These are phyloP conservation scores for Spodoptera littoralis DNA, from an alignment of 2,888 invertebrate species.

Conservation along the genomic window DNA sequence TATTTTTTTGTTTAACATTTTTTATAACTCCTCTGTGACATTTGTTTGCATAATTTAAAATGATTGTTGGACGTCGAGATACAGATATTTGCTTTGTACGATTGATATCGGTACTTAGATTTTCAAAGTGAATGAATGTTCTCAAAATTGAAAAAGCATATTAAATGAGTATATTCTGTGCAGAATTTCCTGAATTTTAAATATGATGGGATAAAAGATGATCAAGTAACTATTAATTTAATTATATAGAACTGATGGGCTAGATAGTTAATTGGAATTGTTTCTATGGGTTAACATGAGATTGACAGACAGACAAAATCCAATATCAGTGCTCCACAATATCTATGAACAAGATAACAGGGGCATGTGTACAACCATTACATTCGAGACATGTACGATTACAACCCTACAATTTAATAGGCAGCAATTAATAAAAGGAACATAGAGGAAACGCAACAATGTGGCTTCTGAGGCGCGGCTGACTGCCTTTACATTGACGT, in stretches of 20 bases:
- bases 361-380: not conserved
- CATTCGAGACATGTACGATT: constrained; percentile 25
- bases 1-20: constrained; percentile 44
- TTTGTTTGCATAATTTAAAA: constrained; percentile 26
- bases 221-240: no score
- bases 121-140: no score
- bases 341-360: no score
- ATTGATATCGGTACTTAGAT: not conserved
- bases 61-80: constrained; percentile 5
- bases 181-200: no score
- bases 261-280: no score
- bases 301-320: no score
- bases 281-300: no score
- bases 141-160: no score
- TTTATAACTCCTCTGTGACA: constrained; percentile 25
- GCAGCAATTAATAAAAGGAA: constrained; percentile 46
- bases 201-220: no score
- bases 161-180: no score
- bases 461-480: constrained; percentile 47
- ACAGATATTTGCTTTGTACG: not conserved
- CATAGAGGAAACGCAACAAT: constrained; percentile 40
- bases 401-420: constrained; percentile 36
- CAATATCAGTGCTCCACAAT: no score
- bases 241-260: no score
- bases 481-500: constrained; percentile 64